Percentiles rank a stretch among this genome's conserved stretches.
These are phyloP conservation scores for Gracilinanus agilis DNA, from an alignment of 2,113 vertebrate species.

Conservation along the genomic window DNA sequence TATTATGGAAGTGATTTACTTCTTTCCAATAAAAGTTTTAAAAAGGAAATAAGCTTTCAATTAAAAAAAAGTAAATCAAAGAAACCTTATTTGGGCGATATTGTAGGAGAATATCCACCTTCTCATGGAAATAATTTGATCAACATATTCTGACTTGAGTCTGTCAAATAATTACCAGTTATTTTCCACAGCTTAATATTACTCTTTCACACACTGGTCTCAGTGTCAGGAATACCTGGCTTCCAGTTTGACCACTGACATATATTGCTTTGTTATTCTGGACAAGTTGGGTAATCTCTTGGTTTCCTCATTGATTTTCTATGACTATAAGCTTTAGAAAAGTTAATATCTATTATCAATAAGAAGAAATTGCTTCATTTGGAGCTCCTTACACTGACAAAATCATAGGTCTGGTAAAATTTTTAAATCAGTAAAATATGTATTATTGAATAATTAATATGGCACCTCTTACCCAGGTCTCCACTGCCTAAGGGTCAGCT, in stretches of 20 bases:
- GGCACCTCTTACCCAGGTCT: background rate
- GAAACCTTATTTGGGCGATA: background rate
- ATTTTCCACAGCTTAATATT: background rate
- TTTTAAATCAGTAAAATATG: background rate
- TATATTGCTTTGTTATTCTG: background rate
- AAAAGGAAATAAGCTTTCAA: background rate
- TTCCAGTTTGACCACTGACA: background rate
- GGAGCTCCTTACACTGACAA: background rate
- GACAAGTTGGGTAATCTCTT: background rate
- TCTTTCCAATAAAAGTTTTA: background rate
- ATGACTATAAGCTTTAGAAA: background rate
- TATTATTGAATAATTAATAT: background rate
- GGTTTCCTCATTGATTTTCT: background rate
- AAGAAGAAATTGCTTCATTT: background rate
- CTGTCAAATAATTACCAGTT: background rate
- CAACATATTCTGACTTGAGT: background rate
- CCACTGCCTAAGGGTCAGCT: background rate
- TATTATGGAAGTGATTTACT: background rate
- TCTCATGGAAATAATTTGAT: background rate
- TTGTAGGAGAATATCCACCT: background rate
- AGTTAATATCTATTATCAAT: background rate
- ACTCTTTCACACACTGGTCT: background rate
- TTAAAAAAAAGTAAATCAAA: background rate
- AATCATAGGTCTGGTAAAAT: background rate
- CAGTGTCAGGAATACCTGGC: background rate